Evolutionary conservation across 2,888 invertebrate species (phyloP), one percentile per base, ranked within the genome.

Genomic region (Nymphalis urticae): DNA sequence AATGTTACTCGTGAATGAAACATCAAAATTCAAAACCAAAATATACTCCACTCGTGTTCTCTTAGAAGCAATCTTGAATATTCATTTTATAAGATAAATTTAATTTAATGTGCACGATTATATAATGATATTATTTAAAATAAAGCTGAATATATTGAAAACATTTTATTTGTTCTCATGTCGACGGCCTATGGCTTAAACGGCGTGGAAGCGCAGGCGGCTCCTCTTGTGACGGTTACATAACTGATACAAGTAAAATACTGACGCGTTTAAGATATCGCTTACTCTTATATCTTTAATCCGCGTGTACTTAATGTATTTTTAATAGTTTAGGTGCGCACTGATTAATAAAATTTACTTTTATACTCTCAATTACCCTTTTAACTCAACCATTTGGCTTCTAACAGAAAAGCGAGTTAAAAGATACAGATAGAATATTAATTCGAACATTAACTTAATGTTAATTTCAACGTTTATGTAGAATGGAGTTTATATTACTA

Each of bases 301-400:
- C 59, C 63, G 59, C 68, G 54, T 68, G 50, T 63, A 53, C 19
- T 71, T 68, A 62, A 71, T 71, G 66, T 63, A 58, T 66, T 68
- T 71, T 71, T 71, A 68, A 66, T 71, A 71, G 66, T 66, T 66
- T 71, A 66, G 59, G 47, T 48, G 68, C n/a, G 19, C 48, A 65
- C 68, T 65, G 68, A 54, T 65, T 61, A 67, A 59, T 64, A 62
- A 64, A 60, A 61, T 17, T 27, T 50, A 62, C 48, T 53, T 67
- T 70, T 62, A 62, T 60, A 62, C 21, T 58, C 64, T 64, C 58
- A 62, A 64, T 62, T 56, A 64, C 24, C 64, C 17, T 58, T 56
- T 63, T 64, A 62, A 70, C 47, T 58, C 36, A 54, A 64, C 42
- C 48, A 19, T 53, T 21, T 51, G 19, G 66, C 27, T 51, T 59